Conservation (phyloP, 2,888 invertebrate genomes). For the Halictus quadricinctus region DNA sequence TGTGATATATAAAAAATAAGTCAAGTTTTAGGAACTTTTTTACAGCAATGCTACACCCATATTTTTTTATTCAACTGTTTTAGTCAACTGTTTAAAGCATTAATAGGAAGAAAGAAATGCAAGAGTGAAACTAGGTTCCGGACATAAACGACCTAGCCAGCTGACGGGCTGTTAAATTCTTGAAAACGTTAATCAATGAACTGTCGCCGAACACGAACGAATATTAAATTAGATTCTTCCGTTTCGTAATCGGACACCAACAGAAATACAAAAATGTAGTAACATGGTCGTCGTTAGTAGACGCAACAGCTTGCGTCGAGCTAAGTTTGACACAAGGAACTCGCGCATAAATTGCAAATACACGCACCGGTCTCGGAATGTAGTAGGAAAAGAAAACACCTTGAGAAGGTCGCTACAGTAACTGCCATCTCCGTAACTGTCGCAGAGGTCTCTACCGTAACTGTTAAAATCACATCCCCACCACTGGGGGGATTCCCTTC, state of each 20-base stretch:
- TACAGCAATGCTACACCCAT: no score
- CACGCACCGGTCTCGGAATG: constrained; percentile 33
- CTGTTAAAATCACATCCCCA: no score
- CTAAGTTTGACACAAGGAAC: background rate
- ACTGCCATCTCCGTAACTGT: background rate
- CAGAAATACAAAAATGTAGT: background rate
- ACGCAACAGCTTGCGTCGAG: background rate
- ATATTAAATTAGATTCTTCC: background rate
- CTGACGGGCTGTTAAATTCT: background rate
- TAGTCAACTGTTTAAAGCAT: no score
- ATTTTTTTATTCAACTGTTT: no score
- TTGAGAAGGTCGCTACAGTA: background rate
- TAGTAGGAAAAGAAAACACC: background rate
- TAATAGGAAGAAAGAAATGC: no score
- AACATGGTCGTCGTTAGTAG: background rate
- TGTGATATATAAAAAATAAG: no score
- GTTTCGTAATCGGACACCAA: background rate
- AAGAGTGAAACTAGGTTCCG: no score
- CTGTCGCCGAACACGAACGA: background rate
- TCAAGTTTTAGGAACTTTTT: no score
- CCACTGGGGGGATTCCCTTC: no score
- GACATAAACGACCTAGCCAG: no score
- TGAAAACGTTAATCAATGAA: background rate
- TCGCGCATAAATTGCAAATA: constrained; percentile 2
- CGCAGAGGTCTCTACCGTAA: no score